Base-by-base conservation (phyloP, 2,797 vertebrate species). In the Anolis apletophallus region DNA sequence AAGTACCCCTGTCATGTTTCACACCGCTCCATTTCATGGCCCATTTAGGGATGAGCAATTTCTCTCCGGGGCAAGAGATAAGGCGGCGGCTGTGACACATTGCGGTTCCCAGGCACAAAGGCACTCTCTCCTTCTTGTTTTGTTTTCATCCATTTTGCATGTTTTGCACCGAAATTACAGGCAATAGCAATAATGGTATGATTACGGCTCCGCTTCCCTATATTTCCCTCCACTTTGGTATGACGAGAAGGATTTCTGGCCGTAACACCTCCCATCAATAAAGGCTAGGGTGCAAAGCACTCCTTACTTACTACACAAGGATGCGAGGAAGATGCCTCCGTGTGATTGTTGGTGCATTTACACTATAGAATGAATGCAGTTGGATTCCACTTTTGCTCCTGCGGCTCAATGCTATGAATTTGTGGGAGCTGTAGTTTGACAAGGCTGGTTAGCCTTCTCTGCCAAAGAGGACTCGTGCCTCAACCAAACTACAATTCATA, bases 21-120 rank as follows among this genome's bases (percentile, higher is more conserved):
- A 88, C 75, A 84, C 84, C 89, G 91, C 93, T 95, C 92, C 91
- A 94, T 95, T 94, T 95, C 88, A 95, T 94, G 95, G 61, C 91
- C 92, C 93, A 93, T 92, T 94, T 94, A 89, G 93, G 95, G 95
- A 94, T 83, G 93, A 94, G 86, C 88, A 84, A 83, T 91, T 92
- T 40, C 90, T 94, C 93, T 94, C 93, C 89, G 90, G 94, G 93
- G 91, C 91, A 95, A 90, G 90, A 95, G 92, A 90, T 91, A 95
- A 88, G 94, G 90, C 91, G 89, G 69, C 86, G 85, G 81, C 92
- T 89, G 80, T 40, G 86, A 91, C 91, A 91, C 87, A 92, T 93
- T 88, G 91, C 85, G 81, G 17, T 23, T 64, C 23, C 84, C 29
- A 79, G 7, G 91, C 90, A 91, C 88, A 94, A 91, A 93, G 92